A percentile compares a stretch with the other conserved stretches of the same genome.
These are phyloP conservation scores for Penaeus monodon DNA, from an alignment of 2,888 invertebrate species.

Conservation along the genomic window DNA sequence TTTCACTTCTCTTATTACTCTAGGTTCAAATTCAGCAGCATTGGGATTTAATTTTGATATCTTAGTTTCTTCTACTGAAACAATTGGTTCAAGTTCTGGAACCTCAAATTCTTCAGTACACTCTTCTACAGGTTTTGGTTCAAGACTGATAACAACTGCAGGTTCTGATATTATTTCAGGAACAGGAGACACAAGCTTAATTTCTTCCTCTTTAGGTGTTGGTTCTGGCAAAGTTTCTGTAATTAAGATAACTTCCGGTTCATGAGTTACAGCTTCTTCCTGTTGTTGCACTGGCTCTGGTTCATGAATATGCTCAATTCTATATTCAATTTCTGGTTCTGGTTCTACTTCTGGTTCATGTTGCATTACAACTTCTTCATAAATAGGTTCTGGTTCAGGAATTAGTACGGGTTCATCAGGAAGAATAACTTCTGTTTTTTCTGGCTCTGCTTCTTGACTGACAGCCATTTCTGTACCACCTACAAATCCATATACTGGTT, in stretches of 20 bases:
- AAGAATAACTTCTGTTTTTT: background rate
- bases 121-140: background rate
- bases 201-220: slow-evolving; percentile 10
- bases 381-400: background rate
- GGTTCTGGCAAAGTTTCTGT: too few relatives aligned
- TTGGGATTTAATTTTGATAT: slow-evolving; percentile 1
- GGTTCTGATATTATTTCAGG: slow-evolving; percentile 39
- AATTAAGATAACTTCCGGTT: too few relatives aligned
- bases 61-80: slow-evolving; percentile 27
- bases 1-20: slow-evolving; percentile 39
- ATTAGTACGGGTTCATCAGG: background rate
- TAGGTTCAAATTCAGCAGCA: slow-evolving; percentile 23
- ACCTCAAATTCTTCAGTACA: background rate
- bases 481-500: slow-evolving; percentile 57
- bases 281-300: too few relatives aligned
- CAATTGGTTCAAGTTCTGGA: background rate
- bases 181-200: slow-evolving; percentile 43
- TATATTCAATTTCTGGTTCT: too few relatives aligned
- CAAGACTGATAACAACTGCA: background rate
- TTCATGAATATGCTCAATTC: too few relatives aligned
- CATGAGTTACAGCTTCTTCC: too few relatives aligned
- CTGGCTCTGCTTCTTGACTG: slow-evolving; percentile 18
- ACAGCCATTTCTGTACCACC: background rate
- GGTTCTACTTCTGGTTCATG: too few relatives aligned
- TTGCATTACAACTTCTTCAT: slow-evolving; percentile 14